Evolutionary conservation across 2,888 invertebrate genomes (phyloP), one percentile per base, ranked within the genome.

Genomic region (Pachydiplax longipennis): DNA sequence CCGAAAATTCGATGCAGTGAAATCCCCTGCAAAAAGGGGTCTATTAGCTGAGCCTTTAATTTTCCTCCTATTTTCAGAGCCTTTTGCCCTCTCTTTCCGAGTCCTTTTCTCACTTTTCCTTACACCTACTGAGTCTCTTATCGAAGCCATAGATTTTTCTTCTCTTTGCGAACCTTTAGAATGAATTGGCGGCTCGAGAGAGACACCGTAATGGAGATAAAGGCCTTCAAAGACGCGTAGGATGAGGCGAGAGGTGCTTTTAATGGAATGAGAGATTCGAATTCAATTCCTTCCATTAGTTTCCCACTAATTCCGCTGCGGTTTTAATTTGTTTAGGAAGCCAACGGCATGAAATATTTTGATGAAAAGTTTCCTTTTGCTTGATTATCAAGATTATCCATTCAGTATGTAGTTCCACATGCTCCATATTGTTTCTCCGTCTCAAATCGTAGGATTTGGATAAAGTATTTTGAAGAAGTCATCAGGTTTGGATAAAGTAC

Each of bases 261-360:
- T n/a, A 18, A 18, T 25, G 13, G 31, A 53, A 25, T 3, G 61
- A 37, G 40, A 22, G n/a, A 81, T n/a, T 37, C 40, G 81, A 81
- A 81, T 37, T 81, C 35, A 81, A 87, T 87, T 22, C 61, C 35
- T 87, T 37, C 61, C 87, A 87, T 87, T 65, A 35, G 37, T n/a
- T 61, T 37, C 61, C 61, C n/a, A 65, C 61, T 40, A n/a, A 37
- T 37, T 87, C 61, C 61, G 61, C 58, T 22, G 31, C 35, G 31
- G 35, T 83, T 87, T 87, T 58, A 87, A 87, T 61, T 87, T 61
- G 61, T 87, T 35, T n/a, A 37, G 37, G 87, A 35, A 37, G 5
- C 61, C 61, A 12, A n/a, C 12, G 73, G 8, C 40, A n/a, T 35
- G 83, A 58, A 53, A 53, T 15, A 22, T 37, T 61, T 65, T 87